Conservation (phyloP, 2,797 vertebrate species). For the Chaetodon trifasciatus region DNA sequence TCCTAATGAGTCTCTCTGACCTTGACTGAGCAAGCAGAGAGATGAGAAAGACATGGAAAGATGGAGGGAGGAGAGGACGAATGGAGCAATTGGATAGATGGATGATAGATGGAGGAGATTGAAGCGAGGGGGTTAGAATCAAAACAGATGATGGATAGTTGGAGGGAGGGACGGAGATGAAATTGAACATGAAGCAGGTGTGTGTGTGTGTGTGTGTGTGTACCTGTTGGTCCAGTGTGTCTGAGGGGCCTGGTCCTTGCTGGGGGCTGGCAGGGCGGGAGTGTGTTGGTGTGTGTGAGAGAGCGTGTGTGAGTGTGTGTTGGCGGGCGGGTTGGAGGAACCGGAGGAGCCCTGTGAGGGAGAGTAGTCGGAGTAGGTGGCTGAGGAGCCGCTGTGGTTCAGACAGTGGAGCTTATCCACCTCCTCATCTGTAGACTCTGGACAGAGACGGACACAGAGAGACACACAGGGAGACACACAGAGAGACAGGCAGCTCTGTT, state of each 20-base stretch:
- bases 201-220: constrained; percentile 23
- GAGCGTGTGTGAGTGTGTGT: constrained; percentile 77
- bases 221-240: constrained; percentile 99
- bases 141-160: constrained; percentile 49
- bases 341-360: constrained; percentile 98
- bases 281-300: constrained; percentile 71
- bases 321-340: constrained; percentile 95
- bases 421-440: constrained; percentile 99
- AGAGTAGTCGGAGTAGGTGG: constrained; percentile 99
- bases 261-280: constrained; percentile 89
- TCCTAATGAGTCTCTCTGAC: constrained; percentile 72
- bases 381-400: constrained; percentile 99
- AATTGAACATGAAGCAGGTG: constrained; percentile 26
- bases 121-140: constrained; percentile 11
- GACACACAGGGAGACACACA: constrained; percentile 4
- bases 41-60: constrained; percentile 41
- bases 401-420: constrained; percentile 98
- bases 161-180: constrained; percentile 27
- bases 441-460: constrained; percentile 40
- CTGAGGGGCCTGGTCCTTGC: constrained; percentile 94
- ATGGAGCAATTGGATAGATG: constrained; percentile 34
- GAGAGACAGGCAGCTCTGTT: constrained; percentile 32
- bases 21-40: constrained; percentile 60
- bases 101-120: constrained; percentile 54
- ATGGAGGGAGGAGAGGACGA: constrained; percentile 46